phyloP scores from a whole-genome alignment of 1,140 invertebrate genomes.

The Homarus americanus region DNA sequence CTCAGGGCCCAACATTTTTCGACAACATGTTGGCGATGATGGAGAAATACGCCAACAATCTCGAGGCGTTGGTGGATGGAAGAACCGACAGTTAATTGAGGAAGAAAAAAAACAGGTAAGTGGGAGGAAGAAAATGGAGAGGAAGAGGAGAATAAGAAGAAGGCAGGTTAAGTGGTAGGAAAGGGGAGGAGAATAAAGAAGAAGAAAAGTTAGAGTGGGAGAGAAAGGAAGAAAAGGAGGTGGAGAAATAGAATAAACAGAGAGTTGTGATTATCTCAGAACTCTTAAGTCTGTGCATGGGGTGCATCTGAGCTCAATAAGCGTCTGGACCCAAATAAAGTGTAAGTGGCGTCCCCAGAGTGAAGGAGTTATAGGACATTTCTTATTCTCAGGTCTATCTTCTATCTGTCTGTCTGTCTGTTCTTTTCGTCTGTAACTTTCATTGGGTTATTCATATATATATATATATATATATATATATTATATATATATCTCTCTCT shows the following conservation, averaged over 20 bases:
- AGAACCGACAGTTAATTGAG: slow-evolving; percentile 93
- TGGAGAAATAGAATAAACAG: not conserved
- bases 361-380: too few relatives aligned
- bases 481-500: slow-evolving; percentile 9
- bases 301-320: too few relatives aligned
- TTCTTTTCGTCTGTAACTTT: slow-evolving; percentile 3
- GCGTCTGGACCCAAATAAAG: too few relatives aligned
- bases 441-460: too few relatives aligned
- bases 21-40: slow-evolving; percentile 96
- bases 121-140: slow-evolving; percentile 72
- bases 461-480: slow-evolving; percentile 6
- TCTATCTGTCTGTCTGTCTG: slow-evolving; percentile 24
- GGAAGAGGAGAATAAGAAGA: too few relatives aligned
- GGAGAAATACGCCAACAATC: slow-evolving; percentile 93
- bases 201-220: not conserved
- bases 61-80: slow-evolving; percentile 94
- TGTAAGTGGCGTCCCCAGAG: too few relatives aligned
- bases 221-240: not conserved
- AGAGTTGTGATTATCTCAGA: too few relatives aligned
- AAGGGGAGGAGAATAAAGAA: too few relatives aligned
- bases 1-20: slow-evolving; percentile 89
- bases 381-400: too few relatives aligned
- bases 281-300: too few relatives aligned
- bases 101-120: slow-evolving; percentile 96
- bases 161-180: not conserved